Conservation (phyloP, 1,140 invertebrate species). For the Cyclina sinensis region DNA sequence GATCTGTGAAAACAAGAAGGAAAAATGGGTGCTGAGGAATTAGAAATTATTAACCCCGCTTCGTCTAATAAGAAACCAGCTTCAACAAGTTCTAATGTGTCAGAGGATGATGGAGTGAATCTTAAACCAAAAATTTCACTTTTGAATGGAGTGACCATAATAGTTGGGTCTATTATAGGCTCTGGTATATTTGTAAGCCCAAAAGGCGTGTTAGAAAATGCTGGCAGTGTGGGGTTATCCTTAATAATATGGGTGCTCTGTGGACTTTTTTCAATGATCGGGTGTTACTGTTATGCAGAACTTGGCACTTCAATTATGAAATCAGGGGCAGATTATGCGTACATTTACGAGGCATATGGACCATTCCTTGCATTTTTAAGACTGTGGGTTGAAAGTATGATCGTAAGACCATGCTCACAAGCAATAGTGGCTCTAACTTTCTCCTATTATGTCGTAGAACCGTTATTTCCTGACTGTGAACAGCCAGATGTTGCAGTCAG, state of each 20-base stretch:
- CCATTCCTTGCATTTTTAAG: conserved; percentile 85
- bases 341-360: conserved; percentile 86
- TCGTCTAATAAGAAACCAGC: neutral
- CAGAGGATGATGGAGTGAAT: conserved; percentile 73
- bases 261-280: conserved; percentile 93
- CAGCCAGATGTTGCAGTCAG: conserved; percentile 83
- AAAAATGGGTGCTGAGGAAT: conserved; percentile 23
- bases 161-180: conserved; percentile 86
- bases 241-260: conserved; percentile 94
- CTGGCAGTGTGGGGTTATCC: conserved; percentile 95
- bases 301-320: conserved; percentile 83
- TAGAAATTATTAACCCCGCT: neutral
- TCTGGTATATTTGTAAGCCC: conserved; percentile 99
- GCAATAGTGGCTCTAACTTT: conserved; percentile 86
- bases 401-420: conserved; percentile 92
- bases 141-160: conserved; percentile 84
- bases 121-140: conserved; percentile 83
- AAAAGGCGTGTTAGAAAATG: conserved; percentile 93
- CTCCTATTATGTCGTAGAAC: conserved; percentile 86
- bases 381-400: conserved; percentile 89
- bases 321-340: conserved; percentile 86
- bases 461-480: conserved; percentile 85
- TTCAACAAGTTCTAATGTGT: conserved; percentile 5
- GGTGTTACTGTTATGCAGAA: conserved; percentile 85
- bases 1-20: too few relatives aligned